Evolutionary conservation across 2,113 vertebrate genomes (phyloP).

Genomic region (Merops nubicus): DNA sequence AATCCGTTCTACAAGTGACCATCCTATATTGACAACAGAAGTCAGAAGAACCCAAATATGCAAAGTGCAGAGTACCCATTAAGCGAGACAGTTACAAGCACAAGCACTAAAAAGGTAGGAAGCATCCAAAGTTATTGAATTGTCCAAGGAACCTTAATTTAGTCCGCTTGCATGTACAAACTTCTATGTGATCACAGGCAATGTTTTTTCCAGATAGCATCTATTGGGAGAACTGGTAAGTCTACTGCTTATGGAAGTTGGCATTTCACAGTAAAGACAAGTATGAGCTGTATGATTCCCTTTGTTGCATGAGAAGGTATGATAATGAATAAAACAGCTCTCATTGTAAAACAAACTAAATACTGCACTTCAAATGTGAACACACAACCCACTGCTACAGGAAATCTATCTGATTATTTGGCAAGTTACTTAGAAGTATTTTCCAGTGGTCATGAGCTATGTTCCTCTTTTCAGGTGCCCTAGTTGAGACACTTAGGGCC

Average conservation of each 20-base stretch:
- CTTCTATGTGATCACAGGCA: not conserved
- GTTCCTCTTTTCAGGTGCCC: not conserved
- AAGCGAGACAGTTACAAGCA: not conserved
- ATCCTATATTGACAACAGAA: not conserved
- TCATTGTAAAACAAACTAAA: not conserved
- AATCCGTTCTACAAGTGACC: not conserved
- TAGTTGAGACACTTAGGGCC: not conserved
- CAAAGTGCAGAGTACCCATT: not conserved
- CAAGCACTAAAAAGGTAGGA: not conserved
- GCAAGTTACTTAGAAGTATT: not conserved
- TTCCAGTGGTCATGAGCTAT: not conserved
- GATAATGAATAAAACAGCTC: not conserved
- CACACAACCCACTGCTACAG: not conserved
- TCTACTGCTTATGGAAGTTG: not conserved
- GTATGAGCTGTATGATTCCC: not conserved
- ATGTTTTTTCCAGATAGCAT: not conserved
- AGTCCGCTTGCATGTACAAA: not conserved
- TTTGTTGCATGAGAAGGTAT: not conserved
- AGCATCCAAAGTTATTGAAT: not conserved
- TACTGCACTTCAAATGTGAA: not conserved
- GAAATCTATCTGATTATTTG: not conserved
- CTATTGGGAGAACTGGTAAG: too few relatives aligned
- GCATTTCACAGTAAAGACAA: not conserved
- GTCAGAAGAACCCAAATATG: not conserved
- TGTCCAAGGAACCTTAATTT: not conserved